These are phyloP conservation scores for Gallirallus australis DNA, from an alignment of 2,797 vertebrate genomes.

Conservation along the genomic window DNA sequence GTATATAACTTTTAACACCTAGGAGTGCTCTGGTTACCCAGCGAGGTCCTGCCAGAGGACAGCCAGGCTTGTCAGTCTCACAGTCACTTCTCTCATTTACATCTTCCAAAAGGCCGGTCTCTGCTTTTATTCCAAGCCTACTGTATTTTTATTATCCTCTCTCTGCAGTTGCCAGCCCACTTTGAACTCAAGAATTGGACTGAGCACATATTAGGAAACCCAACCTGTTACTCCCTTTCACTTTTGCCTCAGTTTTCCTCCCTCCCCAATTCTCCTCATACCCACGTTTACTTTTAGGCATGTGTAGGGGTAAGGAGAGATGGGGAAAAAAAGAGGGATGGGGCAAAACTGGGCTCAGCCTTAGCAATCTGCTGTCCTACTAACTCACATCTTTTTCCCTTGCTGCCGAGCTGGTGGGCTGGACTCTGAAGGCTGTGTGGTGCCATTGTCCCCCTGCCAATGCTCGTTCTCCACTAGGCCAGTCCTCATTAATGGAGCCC, in stretches of 20 bases:
- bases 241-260: not conserved
- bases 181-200: not conserved
- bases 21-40: not conserved
- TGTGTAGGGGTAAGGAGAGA: not conserved
- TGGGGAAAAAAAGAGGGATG: not conserved
- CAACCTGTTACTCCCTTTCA: accelerated
- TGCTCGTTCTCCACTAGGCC: not conserved
- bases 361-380: not conserved
- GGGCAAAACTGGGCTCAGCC: not conserved
- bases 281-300: not conserved
- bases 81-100: not conserved
- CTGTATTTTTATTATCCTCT: not conserved
- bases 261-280: not conserved
- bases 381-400: not conserved
- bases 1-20: not conserved
- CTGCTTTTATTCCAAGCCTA: not conserved
- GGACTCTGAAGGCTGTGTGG: not conserved
- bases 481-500: slow-evolving; percentile 53
- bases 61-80: not conserved
- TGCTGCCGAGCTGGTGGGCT: not conserved
- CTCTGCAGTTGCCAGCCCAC: not conserved
- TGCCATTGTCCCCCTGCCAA: slow-evolving; percentile 17
- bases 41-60: not conserved
- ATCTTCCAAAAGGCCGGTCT: not conserved
- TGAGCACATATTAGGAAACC: not conserved